Percentiles rank a stretch among this genome's conserved stretches.
Conservation (phyloP, 2,797 vertebrate species). For the Pelobates cultripes region DNA sequence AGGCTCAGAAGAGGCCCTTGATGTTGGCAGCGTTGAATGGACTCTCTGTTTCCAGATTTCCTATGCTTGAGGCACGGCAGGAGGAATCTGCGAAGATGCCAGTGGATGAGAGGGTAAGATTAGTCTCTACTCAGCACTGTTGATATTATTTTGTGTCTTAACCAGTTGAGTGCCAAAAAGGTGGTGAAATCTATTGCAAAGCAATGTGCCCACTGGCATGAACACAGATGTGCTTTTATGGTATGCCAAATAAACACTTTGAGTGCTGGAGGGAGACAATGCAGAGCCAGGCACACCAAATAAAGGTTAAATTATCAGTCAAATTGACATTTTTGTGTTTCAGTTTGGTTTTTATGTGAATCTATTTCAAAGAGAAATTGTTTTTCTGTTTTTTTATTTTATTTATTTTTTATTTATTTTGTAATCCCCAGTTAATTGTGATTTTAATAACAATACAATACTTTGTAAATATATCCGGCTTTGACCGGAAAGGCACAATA, state of each 20-base stretch:
- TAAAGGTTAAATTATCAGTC: too few relatives aligned
- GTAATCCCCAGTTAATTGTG: too few relatives aligned
- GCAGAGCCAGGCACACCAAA: too few relatives aligned
- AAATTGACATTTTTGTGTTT: too few relatives aligned
- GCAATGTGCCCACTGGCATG: not conserved
- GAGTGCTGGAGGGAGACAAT: not conserved
- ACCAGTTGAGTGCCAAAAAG: not conserved
- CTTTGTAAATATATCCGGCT: too few relatives aligned
- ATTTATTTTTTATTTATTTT: too few relatives aligned
- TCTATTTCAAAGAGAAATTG: too few relatives aligned
- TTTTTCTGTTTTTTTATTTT: too few relatives aligned
- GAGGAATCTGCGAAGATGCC: slow-evolving; percentile 78
- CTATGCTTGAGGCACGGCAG: slow-evolving; percentile 82
- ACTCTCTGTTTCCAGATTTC: slow-evolving; percentile 86
- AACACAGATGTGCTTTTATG: not conserved
- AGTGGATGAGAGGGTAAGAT: slow-evolving; percentile 91
- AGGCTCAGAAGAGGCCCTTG: slow-evolving; percentile 94
- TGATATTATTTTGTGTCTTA: slow-evolving; percentile 12
- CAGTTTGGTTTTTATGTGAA: too few relatives aligned
- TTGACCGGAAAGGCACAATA: too few relatives aligned
- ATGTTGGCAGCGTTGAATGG: slow-evolving; percentile 95
- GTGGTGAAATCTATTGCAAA: not conserved
- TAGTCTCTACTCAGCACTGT: slow-evolving; percentile 38
- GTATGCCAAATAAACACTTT: not conserved
- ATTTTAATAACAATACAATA: too few relatives aligned